Percentiles rank a stretch among this genome's conserved stretches.
Conservation (phyloP, 2,113 vertebrate genomes). For the Serinus canaria region DNA sequence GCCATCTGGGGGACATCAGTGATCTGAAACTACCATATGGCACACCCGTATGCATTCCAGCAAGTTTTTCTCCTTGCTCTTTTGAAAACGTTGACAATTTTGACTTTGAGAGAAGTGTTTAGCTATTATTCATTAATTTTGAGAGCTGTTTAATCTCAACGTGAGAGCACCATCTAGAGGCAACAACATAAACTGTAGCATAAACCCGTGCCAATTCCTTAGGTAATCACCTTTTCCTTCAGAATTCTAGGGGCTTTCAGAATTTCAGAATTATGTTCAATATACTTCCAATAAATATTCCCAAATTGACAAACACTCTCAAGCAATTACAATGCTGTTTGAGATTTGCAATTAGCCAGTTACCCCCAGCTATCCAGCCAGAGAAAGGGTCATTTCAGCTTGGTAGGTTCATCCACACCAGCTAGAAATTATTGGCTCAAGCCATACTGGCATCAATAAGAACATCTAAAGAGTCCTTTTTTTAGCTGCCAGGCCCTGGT, state of each 20-base stretch:
- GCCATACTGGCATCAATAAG: neutral
- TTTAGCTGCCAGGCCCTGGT: neutral
- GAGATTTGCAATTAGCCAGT: neutral
- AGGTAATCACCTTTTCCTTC: neutral
- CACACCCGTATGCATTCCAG: neutral
- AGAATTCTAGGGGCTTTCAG: neutral
- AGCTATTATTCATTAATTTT: neutral
- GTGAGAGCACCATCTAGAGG: constrained; percentile 48
- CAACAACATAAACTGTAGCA: neutral
- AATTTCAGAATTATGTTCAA: neutral
- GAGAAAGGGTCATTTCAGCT: neutral
- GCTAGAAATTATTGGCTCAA: neutral
- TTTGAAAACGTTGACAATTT: neutral
- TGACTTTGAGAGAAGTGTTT: neutral
- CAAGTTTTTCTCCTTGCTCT: neutral
- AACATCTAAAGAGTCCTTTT: neutral
- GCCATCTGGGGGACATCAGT: neutral
- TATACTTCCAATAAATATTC: neutral
- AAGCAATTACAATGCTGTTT: neutral
- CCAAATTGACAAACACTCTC: neutral
- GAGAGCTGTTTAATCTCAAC: neutral
- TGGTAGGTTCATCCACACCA: neutral
- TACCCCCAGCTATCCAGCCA: neutral
- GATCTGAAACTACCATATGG: neutral
- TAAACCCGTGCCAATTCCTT: neutral